Evolutionary conservation across 2,888 invertebrate species (phyloP).

Genomic region (Dorcus hopei): DNA sequence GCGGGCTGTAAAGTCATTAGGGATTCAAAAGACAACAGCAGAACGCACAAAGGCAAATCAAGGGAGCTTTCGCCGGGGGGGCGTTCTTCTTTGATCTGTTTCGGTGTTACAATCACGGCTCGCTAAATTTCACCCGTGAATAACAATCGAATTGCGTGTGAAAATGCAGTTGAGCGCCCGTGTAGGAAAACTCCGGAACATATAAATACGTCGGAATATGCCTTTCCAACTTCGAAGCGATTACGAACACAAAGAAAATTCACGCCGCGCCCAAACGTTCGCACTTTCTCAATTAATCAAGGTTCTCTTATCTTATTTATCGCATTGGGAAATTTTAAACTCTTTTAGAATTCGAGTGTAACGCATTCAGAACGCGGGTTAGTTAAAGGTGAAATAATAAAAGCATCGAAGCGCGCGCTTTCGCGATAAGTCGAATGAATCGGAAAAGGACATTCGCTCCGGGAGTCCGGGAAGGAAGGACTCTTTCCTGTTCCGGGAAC

Average conservation of each 20-base stretch:
- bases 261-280: too few relatives aligned
- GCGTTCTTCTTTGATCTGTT: slow-evolving; percentile 40
- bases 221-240: too few relatives aligned
- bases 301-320: background rate
- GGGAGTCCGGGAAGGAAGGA: slow-evolving; percentile 51
- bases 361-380: too few relatives aligned
- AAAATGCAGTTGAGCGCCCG: slow-evolving; percentile 4
- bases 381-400: slow-evolving; percentile 9
- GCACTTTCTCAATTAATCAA: too few relatives aligned
- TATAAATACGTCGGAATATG: too few relatives aligned
- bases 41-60: slow-evolving; percentile 33
- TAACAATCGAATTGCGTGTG: slow-evolving; percentile 36
- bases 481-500: slow-evolving; percentile 47
- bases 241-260: too few relatives aligned
- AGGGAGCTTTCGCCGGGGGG: slow-evolving; percentile 24
- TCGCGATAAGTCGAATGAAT: slow-evolving; percentile 38
- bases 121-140: slow-evolving; percentile 36
- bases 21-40: too few relatives aligned
- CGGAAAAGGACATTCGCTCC: slow-evolving; percentile 49
- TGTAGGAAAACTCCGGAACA: background rate
- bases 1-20: too few relatives aligned
- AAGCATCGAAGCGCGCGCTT: slow-evolving; percentile 35
- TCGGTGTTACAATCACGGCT: slow-evolving; percentile 40
- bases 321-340: background rate
- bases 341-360: too few relatives aligned